Evolutionary conservation across 2,113 vertebrate species (phyloP).

Genomic region (Cheirogaleus medius): DNA sequence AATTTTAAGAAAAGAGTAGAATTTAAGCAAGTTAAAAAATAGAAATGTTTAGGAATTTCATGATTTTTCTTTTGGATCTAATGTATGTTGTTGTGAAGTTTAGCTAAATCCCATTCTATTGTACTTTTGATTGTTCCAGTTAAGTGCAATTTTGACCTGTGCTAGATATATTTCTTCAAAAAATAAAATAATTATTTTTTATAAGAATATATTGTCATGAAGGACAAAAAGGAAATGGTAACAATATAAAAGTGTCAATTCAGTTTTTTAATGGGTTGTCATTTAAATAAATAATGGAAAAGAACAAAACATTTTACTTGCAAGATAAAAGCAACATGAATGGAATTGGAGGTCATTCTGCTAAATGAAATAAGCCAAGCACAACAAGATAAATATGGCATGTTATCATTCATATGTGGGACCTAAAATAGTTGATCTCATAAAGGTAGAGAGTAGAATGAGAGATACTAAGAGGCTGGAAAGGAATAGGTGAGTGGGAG

Average conservation of each 20-base stretch:
- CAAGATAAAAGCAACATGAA: neutral
- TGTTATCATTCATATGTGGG: neutral
- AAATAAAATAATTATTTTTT: neutral
- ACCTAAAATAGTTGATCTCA: neutral
- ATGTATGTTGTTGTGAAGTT: neutral
- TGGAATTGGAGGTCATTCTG: neutral
- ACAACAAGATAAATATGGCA: neutral
- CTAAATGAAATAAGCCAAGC: neutral
- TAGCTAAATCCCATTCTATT: neutral
- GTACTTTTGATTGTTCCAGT: neutral
- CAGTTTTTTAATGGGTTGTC: neutral
- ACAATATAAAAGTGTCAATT: neutral
- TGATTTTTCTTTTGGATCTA: neutral
- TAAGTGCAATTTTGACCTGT: neutral
- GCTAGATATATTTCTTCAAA: neutral
- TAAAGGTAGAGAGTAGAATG: no score
- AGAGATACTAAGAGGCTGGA: no score
- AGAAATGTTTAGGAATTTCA: neutral
- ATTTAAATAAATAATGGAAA: neutral
- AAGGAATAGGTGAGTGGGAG: neutral
- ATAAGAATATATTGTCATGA: neutral
- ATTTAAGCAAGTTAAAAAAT: neutral
- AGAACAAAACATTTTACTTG: neutral
- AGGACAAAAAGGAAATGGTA: neutral
- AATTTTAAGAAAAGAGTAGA: neutral